These are phyloP conservation scores for Catostomus latipinnis DNA, from an alignment of 2,797 vertebrate genomes.

Conservation along the genomic window DNA sequence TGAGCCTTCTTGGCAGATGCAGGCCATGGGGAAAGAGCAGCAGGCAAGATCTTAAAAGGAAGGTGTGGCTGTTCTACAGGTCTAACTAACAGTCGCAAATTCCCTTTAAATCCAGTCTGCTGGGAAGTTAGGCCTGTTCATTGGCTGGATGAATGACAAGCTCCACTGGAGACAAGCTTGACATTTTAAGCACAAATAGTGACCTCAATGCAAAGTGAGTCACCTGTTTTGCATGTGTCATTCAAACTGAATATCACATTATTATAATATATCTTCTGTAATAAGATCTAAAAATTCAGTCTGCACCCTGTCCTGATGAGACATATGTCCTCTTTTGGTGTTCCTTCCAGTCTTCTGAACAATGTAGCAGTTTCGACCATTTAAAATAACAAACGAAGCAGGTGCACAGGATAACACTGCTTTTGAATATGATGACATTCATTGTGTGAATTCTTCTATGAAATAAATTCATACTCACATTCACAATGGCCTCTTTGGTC, in stretches of 20 bases:
- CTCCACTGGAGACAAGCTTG: constrained; percentile 18
- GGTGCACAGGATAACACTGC: not conserved
- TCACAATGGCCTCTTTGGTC: constrained; percentile 98
- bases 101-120: constrained; percentile 89
- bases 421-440: not conserved
- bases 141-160: constrained; percentile 41
- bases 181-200: constrained; percentile 2
- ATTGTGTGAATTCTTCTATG: constrained; percentile 5
- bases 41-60: constrained; percentile 90
- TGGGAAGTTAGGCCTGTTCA: constrained; percentile 77
- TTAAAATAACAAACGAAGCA: constrained; percentile 11
- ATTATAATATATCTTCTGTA: constrained; percentile 1
- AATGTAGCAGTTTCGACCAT: not conserved
- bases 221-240: not conserved
- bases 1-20: constrained; percentile 18
- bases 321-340: not conserved
- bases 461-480: constrained; percentile 78
- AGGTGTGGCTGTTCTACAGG: constrained; percentile 85
- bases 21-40: constrained; percentile 78
- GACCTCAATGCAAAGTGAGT: not conserved
- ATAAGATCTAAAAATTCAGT: constrained; percentile 23
- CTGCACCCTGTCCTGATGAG: not conserved
- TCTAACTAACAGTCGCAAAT: constrained; percentile 88
- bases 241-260: not conserved
- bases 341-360: not conserved